phyloP scores from a whole-genome alignment of 2,797 vertebrate genomes.

The Delichon dasypus region DNA sequence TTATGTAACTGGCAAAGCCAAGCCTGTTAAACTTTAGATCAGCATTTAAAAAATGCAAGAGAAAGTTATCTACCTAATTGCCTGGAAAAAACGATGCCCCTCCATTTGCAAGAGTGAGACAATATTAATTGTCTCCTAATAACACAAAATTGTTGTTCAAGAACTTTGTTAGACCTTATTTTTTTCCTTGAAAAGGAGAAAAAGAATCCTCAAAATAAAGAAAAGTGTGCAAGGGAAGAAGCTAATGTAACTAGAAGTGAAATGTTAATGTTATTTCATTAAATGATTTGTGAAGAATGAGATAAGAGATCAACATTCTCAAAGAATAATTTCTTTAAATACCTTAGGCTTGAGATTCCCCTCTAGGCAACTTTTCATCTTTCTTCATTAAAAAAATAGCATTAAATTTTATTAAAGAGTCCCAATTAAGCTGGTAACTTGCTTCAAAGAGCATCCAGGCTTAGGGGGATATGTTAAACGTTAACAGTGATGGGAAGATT shows the following conservation, averaged over 20 bases:
- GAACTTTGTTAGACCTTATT: neutral
- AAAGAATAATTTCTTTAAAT: constrained; percentile 76
- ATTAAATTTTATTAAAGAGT: constrained; percentile 73
- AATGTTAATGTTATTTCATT: constrained; percentile 74
- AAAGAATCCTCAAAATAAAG: neutral
- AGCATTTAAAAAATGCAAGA: constrained; percentile 24
- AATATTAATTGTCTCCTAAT: constrained; percentile 40
- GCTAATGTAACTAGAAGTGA: constrained; percentile 47
- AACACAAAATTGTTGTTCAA: neutral
- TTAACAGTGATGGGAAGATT: constrained; percentile 48
- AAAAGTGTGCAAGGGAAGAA: neutral
- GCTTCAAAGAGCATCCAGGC: constrained; percentile 66
- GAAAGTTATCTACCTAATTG: constrained; percentile 49
- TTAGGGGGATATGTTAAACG: constrained; percentile 52
- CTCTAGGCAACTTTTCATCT: constrained; percentile 72
- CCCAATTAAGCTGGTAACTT: constrained; percentile 69
- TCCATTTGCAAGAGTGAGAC: constrained; percentile 48
- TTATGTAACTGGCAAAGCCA: constrained; percentile 12
- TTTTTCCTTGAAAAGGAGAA: constrained; percentile 42
- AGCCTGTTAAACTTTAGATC: constrained; percentile 33
- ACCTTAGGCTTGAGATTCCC: constrained; percentile 65
- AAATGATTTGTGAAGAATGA: constrained; percentile 71
- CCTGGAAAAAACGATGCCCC: neutral
- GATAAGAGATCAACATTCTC: constrained; percentile 66
- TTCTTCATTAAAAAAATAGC: constrained; percentile 69